Base-by-base conservation (phyloP, 2,797 vertebrate species). In the Enteromius paludinosus region DNA sequence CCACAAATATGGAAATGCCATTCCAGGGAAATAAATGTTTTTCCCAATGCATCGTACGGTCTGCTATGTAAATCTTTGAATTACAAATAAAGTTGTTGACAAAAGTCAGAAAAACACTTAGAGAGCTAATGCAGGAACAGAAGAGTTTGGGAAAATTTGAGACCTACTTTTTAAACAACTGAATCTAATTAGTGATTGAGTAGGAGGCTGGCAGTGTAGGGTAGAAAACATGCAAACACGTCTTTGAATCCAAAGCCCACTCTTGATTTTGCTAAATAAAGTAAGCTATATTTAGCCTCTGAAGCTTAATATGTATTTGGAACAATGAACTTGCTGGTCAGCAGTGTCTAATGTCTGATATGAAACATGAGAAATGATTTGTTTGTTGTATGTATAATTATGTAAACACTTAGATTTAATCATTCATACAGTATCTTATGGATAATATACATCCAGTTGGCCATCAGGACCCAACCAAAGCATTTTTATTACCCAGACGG, bases 1-100 rank as follows among this genome's bases (percentile, higher is more conserved):
- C 77, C 82, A 80, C 76, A 88, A 87, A 87, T 79, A 85, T 78
- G 66, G 61, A 84, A 71, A 69, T 69, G 65, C 62, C 33, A 56
- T 76, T 82, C 49, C 49, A 64, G 47, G 14, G 82, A 59, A 83
- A 82, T 83, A 3, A 56, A 66, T 30, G 25, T n/a, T 52, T 74
- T 75, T 72, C 43, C 59, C 76, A 43, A 78, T 65, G 76, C 15
- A n/a, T 59, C n/a, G 11, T 23, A 43, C 45, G 41, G 75, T 38
- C 28, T 72, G n/a, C 28, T 6, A 71, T 71, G 43, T 28, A 52
- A 62, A 62, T 74, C 30, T 65, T 77, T 77, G 35, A 62, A 71
- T 84, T 35, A 61, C 17, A 11, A 59, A 17, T 11, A 30, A 43
- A 5, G n/a, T 10, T 59, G n/a, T 25, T 20, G 33, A 18, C 11